Conservation (phyloP, 1,140 invertebrate genomes). For the Temnothorax curvispinosus region DNA sequence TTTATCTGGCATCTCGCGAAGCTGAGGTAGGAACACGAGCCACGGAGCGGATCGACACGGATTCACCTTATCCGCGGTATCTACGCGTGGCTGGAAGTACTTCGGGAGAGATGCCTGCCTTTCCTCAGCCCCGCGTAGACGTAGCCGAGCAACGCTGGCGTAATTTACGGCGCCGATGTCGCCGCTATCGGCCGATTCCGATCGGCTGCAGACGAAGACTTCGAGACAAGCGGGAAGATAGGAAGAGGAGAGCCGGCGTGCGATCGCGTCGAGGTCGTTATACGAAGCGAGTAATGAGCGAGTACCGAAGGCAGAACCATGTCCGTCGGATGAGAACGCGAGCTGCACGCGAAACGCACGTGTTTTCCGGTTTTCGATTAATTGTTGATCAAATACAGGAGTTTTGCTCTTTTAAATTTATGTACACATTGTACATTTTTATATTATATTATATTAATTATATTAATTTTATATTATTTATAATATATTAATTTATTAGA, state of each 20-base stretch:
- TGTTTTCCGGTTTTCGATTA: constrained; percentile 53
- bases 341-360: constrained; percentile 55
- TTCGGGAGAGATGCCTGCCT: constrained; percentile 47
- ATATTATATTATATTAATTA: neutral
- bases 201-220: constrained; percentile 14
- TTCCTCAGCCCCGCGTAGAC: constrained; percentile 28
- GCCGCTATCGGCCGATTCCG: constrained; percentile 52
- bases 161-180: constrained; percentile 58
- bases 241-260: constrained; percentile 8
- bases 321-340: constrained; percentile 15
- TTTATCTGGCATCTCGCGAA: constrained; percentile 54
- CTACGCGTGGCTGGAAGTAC: constrained; percentile 43
- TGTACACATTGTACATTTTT: neutral
- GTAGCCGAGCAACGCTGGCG: constrained; percentile 17
- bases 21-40: constrained; percentile 29
- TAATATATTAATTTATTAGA: neutral
- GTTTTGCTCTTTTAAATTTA: neutral
- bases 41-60: constrained; percentile 48
- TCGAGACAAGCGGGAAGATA: constrained; percentile 9
- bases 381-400: neutral
- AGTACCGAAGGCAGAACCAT: constrained; percentile 21
- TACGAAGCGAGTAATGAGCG: constrained; percentile 52
- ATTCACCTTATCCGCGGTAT: constrained; percentile 56
- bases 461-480: neutral
- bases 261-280: constrained; percentile 48